phyloP scores from a whole-genome alignment of 2,113 vertebrate species.

The Cyphomyrus discorhynchus region DNA sequence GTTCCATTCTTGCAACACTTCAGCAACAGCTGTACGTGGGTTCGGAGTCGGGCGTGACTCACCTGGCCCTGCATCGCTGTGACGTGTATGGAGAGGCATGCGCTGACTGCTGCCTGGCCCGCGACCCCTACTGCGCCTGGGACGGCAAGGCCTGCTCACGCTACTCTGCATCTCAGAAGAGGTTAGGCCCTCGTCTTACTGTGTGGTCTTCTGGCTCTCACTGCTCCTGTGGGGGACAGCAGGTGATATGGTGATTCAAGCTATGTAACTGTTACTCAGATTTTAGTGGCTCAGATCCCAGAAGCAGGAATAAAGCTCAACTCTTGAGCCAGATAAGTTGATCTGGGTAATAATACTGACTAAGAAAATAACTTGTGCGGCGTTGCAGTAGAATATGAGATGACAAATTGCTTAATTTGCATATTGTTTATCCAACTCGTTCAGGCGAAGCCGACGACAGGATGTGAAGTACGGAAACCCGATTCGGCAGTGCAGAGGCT shows the following conservation, averaged over 20 bases:
- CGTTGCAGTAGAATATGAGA: neutral
- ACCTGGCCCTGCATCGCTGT: slow-evolving; percentile 90
- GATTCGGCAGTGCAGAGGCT: slow-evolving; percentile 72
- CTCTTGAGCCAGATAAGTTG: neutral
- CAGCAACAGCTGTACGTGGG: slow-evolving; percentile 97
- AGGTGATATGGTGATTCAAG: neutral
- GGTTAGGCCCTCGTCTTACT: slow-evolving; percentile 53
- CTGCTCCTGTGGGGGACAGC: neutral
- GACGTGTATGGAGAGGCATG: slow-evolving; percentile 89
- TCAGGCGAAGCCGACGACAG: slow-evolving; percentile 70
- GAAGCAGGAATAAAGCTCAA: neutral
- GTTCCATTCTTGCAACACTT: slow-evolving; percentile 18
- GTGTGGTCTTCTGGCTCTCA: neutral
- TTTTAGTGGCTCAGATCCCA: neutral
- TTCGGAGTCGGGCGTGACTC: slow-evolving; percentile 82
- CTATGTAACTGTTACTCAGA: neutral
- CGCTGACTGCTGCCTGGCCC: slow-evolving; percentile 91
- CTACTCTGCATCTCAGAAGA: slow-evolving; percentile 91
- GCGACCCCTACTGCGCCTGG: slow-evolving; percentile 97
- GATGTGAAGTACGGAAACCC: slow-evolving; percentile 76
- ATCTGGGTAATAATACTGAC: neutral
- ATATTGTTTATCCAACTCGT: slow-evolving; percentile 33
- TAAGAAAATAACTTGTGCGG: neutral
- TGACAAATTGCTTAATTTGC: slow-evolving; percentile 30
- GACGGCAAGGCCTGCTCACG: slow-evolving; percentile 92